Evolutionary conservation across 2,888 invertebrate genomes (phyloP), one percentile per base, ranked within the genome.

Genomic region (Epinotia brunnichana): DNA sequence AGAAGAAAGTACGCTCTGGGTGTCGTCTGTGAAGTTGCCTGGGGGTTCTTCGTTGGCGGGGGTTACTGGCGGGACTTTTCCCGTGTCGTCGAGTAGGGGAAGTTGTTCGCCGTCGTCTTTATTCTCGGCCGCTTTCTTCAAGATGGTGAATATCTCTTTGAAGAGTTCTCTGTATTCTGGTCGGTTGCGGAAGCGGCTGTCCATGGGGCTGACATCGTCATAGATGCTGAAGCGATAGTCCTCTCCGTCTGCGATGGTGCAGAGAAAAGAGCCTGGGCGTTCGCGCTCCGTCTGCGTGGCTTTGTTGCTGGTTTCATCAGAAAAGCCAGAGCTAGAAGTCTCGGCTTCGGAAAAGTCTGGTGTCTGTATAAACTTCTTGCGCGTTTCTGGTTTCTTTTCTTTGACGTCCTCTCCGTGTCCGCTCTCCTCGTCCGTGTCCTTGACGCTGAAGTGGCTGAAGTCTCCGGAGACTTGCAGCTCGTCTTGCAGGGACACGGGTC

Each of bases 341-440:
- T 97, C 97, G 1, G 97, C 96, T 86, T 97, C 97, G 0, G 97
- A 97, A 82, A 97, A 97, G 85, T 97, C 97, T 0, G 97, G 97
- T 1, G 97, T 97, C 77, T 95, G 95, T 15, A 96, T 96, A 80
- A 94, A 94, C 76, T 93, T 94, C 87, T 94, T 95, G 68, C 94
- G 87, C 15, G 87, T 91, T 82, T 94, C 94, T 73, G 91, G 90
- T 73, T 84, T 85, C 71, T 94, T 94, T 78, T 93, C 94, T 72
- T 91, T 92, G 48, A 87, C 86, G 62, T 94, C 94, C 70, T 92
- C 93, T 1, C 94, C 95, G 81, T 95, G 94, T 3, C 95, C 95
- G 81, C 95, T 95, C 81, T 95, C 95, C 75, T 95, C 95, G 79
- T 95, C 95, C 3, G 95, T 95, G 80, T 95, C 95, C 84, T 95